Percentiles rank a stretch among this genome's conserved stretches.
Evolutionary conservation across 2,888 invertebrate genomes (phyloP).

Genomic region (Cyaniris semiargus): DNA sequence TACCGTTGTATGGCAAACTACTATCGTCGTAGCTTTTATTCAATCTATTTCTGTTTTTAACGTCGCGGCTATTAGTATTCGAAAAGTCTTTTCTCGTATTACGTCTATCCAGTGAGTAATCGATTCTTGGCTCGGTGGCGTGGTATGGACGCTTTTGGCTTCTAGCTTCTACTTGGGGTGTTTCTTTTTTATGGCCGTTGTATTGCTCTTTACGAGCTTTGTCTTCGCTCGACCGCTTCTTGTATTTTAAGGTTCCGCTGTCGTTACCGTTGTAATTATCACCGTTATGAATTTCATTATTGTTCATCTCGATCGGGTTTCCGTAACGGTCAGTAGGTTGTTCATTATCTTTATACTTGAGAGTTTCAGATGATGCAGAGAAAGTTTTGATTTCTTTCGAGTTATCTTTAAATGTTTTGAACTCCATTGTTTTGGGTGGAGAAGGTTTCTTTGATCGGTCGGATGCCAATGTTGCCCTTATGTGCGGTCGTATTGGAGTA

Average conservation of each 20-base stretch:
- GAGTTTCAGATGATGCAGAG: constrained; percentile 75
- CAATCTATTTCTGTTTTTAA: constrained; percentile 54
- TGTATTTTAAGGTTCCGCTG: constrained; percentile 73
- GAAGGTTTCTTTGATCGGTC: constrained; percentile 69
- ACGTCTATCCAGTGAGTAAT: constrained; percentile 72
- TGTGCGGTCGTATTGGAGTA: constrained; percentile 72
- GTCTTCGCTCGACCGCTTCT: constrained; percentile 71
- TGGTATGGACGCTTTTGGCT: constrained; percentile 62
- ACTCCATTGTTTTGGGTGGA: constrained; percentile 74
- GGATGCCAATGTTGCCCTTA: constrained; percentile 66
- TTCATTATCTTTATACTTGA: constrained; percentile 74
- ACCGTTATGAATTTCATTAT: constrained; percentile 63
- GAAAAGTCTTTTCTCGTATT: constrained; percentile 64
- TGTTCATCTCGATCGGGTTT: constrained; percentile 67
- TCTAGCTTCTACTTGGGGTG: constrained; percentile 66
- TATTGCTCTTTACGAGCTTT: constrained; percentile 60
- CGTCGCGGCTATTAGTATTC: constrained; percentile 61
- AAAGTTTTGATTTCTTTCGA: constrained; percentile 76
- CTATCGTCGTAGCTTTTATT: constrained; percentile 75
- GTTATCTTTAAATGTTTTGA: constrained; percentile 76
- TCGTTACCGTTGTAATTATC: constrained; percentile 68
- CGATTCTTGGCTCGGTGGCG: constrained; percentile 67
- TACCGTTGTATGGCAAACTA: constrained; percentile 66
- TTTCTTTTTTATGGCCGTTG: constrained; percentile 63
- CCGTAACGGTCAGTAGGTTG: constrained; percentile 69